phyloP scores from a whole-genome alignment of 1,140 invertebrate genomes.

The Ceratina australensis region DNA sequence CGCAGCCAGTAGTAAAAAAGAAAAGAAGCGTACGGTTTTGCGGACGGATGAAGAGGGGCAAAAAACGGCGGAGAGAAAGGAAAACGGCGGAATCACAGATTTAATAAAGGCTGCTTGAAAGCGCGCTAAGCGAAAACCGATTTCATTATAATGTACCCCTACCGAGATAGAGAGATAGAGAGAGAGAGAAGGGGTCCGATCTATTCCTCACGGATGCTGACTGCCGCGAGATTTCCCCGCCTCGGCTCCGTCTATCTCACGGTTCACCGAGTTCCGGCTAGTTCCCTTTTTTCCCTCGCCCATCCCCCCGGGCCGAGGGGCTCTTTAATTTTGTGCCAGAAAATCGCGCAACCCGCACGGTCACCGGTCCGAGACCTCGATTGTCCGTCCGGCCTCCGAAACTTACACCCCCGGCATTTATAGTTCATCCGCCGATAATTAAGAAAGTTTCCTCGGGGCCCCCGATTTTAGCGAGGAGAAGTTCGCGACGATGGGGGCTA shows the following conservation, averaged over 20 bases:
- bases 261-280: not conserved
- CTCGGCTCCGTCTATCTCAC: not conserved
- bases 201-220: constrained; percentile 55
- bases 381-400: not conserved
- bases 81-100: constrained; percentile 67
- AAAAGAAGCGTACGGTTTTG: not conserved
- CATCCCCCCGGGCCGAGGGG: no score
- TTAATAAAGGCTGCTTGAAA: constrained; percentile 73
- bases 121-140: constrained; percentile 74
- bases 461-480: constrained; percentile 25
- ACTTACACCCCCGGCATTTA: not conserved
- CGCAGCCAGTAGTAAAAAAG: constrained; percentile 47
- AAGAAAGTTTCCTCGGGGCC: constrained; percentile 51
- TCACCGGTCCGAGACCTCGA: constrained; percentile 7
- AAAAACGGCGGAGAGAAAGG: constrained; percentile 42
- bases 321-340: constrained; percentile 24
- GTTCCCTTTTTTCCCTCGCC: not conserved
- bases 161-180: no score
- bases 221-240: constrained; percentile 48
- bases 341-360: constrained; percentile 12
- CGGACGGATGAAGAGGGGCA: not conserved
- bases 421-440: constrained; percentile 41
- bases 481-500: constrained; percentile 4
- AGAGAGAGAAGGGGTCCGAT: constrained; percentile 37
- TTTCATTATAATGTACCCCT: constrained; percentile 70